Evolutionary conservation across 2,888 invertebrate species (phyloP), one percentile per base, ranked within the genome.

Genomic region (Tachystola acroxantha): DNA sequence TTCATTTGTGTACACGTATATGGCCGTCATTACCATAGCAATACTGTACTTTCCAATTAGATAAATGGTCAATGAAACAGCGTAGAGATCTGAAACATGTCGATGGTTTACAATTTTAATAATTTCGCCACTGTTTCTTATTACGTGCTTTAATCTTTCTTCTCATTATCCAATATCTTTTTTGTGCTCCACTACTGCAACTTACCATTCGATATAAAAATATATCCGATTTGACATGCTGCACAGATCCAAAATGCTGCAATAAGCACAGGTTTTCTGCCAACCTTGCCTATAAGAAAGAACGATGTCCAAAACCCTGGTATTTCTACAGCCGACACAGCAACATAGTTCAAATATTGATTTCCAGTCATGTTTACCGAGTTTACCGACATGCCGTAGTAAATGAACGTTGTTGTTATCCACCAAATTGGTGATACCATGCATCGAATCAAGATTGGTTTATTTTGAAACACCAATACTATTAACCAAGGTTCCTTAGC

Each of bases 351-450:
- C 12, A 90, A 34, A 57, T 92, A 92, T 43, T 85, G 85, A 55
- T 92, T 90, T 4, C 91, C 91, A 0, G 88, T 88, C 46, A 93
- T 73, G 10, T 89, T 86, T 0, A 91, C 90, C 0, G 92, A 88
- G 59, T 91, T 91, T 24, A 92, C 71, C 0, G 91, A 90, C 32
- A 93, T 62, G 0, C 92, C 92, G 49, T 91, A 92, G 63, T 91
- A 92, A 1, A 92, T 87, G 43, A 92, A 90, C 0, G 90, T 89
- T 36, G 86, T 90, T 0, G 91, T 89, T 16, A 91, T 81, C 91
- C 91, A 92, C 71, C 90, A 91, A 30, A 91, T 74, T 3, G 89
- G 75, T 0, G 67, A 64, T n/a, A 75, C 64, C 2, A 61, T 10
- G 25, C 70, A 68, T 3, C 73, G 55, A 1, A 64, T 22, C 31